Percentiles rank a stretch among this genome's conserved stretches.
These are phyloP conservation scores for Hipposideros armiger DNA, from an alignment of 2,113 vertebrate species.

Conservation along the genomic window DNA sequence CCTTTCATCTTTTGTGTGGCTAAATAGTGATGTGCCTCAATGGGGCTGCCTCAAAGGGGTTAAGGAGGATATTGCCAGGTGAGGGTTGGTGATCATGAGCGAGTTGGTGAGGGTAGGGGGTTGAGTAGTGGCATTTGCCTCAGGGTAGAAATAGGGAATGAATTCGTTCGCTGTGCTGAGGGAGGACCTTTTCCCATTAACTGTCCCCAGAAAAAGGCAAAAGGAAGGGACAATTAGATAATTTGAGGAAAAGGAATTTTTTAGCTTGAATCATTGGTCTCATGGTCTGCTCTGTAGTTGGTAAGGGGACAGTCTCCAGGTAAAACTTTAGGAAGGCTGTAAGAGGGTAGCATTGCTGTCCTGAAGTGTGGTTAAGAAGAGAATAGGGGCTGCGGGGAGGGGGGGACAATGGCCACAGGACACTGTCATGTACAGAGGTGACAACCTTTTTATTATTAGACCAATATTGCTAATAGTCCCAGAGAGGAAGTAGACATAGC, in stretches of 20 bases:
- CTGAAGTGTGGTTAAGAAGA: background rate
- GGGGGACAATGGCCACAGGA: background rate
- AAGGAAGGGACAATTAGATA: background rate
- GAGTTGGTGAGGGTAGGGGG: fast-evolving
- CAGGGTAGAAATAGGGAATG: background rate
- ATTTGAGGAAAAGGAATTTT: background rate
- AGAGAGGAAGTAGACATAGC: background rate
- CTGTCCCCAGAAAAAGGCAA: background rate
- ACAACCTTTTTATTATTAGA: background rate
- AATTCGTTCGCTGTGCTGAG: background rate
- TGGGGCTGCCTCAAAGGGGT: background rate
- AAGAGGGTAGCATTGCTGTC: background rate
- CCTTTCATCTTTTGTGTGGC: background rate
- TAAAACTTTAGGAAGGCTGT: background rate
- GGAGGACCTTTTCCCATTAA: background rate
- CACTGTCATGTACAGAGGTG: background rate
- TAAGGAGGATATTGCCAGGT: background rate
- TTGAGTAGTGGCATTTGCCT: background rate
- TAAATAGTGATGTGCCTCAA: background rate
- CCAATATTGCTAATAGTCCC: background rate
- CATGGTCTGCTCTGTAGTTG: background rate
- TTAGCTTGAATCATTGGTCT: background rate
- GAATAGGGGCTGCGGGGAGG: background rate
- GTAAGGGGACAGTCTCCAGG: background rate
- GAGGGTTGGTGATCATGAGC: background rate